Conservation (phyloP, 2,888 invertebrate species). For the Acrocyrtus sp. region DNA sequence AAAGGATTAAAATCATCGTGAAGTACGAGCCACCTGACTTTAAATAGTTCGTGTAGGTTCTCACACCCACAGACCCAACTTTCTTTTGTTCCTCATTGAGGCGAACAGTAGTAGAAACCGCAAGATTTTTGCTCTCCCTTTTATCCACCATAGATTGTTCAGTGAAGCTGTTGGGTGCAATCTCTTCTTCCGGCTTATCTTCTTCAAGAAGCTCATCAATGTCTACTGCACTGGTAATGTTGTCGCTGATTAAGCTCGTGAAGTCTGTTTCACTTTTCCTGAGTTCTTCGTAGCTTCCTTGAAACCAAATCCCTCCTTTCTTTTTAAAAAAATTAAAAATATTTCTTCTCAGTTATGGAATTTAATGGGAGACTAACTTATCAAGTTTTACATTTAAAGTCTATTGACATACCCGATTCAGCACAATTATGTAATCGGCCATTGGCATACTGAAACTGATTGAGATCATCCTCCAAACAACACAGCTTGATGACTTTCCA, state of each 20-base stretch:
- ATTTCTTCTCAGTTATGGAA: neutral
- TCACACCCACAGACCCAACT: constrained; percentile 16
- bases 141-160: neutral
- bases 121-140: neutral
- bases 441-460: constrained; percentile 29
- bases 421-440: constrained; percentile 34
- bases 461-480: constrained; percentile 24
- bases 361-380: too few relatives aligned
- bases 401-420: constrained; percentile 20
- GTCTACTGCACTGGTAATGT: constrained; percentile 2
- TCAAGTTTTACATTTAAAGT: neutral
- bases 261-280: constrained; percentile 28
- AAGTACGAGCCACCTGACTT: constrained; percentile 17
- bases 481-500: constrained; percentile 20
- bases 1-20: neutral
- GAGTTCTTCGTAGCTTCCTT: constrained; percentile 30
- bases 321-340: constrained; percentile 2
- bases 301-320: constrained; percentile 34
- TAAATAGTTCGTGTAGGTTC: constrained; percentile 26
- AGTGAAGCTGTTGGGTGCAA: neutral
- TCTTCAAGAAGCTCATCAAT: neutral
- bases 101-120: neutral
- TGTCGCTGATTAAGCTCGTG: constrained; percentile 26
- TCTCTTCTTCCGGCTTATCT: neutral
- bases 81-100: constrained; percentile 10